A percentile compares a stretch with the other conserved stretches of the same genome.
phyloP scores from a whole-genome alignment of 1,140 invertebrate genomes.

The Oncopodura yosiiana region DNA sequence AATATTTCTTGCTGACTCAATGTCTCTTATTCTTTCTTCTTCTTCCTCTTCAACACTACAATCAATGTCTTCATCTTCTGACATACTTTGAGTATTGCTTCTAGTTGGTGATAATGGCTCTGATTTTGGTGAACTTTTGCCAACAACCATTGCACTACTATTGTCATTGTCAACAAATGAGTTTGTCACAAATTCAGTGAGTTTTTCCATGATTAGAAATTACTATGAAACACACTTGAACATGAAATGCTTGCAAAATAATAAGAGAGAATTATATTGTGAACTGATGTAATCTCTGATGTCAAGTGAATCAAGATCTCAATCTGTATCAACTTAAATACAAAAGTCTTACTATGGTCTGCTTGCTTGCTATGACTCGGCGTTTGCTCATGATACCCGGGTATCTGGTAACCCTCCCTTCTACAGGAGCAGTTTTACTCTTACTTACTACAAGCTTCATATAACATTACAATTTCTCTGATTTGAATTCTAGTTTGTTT shows the following conservation, averaged over 20 bases:
- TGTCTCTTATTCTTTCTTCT: neutral
- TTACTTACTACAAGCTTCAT: no score
- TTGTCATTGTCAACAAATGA: conserved; percentile 31
- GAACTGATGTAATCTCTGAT: neutral
- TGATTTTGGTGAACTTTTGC: conserved; percentile 16
- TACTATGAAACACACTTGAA: neutral
- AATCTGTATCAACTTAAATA: neutral
- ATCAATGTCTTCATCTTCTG: neutral
- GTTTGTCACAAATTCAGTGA: conserved; percentile 35
- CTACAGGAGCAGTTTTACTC: no score
- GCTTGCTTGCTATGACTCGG: conserved; percentile 8
- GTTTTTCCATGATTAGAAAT: conserved; percentile 31
- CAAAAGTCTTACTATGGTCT: neutral
- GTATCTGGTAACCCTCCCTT: no score
- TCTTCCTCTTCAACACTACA: neutral
- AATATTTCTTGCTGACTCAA: neutral
- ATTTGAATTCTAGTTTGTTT: no score
- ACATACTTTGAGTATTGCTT: neutral
- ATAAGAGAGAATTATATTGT: neutral
- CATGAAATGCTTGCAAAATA: neutral
- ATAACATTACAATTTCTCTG: no score
- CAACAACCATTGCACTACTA: neutral
- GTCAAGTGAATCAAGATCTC: neutral
- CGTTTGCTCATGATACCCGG: neutral
- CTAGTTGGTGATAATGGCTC: conserved; percentile 19